These are phyloP conservation scores for Synergus laeviventris DNA, from an alignment of 2,888 invertebrate species.

Conservation along the genomic window DNA sequence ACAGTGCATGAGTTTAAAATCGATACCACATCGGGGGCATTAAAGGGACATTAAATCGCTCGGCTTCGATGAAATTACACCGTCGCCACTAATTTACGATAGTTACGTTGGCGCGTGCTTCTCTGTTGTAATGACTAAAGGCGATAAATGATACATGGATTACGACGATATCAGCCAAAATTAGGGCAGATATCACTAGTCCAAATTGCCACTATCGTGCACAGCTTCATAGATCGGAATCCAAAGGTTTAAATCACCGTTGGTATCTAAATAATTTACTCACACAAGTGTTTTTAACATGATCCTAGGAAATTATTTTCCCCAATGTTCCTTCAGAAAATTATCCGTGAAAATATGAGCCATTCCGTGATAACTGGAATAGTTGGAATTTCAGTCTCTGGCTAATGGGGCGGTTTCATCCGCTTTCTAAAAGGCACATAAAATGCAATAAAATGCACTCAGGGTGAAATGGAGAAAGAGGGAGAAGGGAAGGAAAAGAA, in stretches of 20 bases:
- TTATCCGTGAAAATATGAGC: no score
- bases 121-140: not conserved
- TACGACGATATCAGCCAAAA: not conserved
- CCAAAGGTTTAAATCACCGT: not conserved
- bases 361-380: conserved; percentile 34
- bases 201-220: not conserved
- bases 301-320: no score
- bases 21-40: conserved; percentile 21
- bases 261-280: no score
- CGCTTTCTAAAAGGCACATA: conserved; percentile 29
- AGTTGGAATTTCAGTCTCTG: conserved; percentile 43
- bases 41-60: conserved; percentile 21
- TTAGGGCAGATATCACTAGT: not conserved
- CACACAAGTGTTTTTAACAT: no score
- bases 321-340: no score
- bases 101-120: not conserved
- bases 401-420: conserved; percentile 7
- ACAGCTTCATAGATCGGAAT: not conserved
- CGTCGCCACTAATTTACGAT: conserved; percentile 24
- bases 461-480: conserved; percentile 16
- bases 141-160: not conserved
- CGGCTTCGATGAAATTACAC: conserved; percentile 17
- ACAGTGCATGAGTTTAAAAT: conserved; percentile 10
- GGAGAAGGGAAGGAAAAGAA: conserved; percentile 1
- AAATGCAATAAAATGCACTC: conserved; percentile 36